Conservation (phyloP, 2,113 vertebrate species). For the Lycocorax pyrrhopterus region DNA sequence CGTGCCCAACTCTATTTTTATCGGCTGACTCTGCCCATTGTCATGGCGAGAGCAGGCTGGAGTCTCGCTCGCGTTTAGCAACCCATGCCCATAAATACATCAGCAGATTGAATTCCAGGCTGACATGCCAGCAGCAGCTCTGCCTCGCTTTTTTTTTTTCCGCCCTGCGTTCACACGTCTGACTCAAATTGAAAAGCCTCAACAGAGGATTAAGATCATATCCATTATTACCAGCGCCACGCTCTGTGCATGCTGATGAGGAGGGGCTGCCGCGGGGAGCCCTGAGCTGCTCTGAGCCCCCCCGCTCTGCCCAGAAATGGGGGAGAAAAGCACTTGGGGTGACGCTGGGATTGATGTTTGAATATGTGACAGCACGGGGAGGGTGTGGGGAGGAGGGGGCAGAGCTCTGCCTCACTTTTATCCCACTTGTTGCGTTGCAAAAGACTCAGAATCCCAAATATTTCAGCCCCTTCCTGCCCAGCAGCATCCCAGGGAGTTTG, state of each 20-base stretch:
- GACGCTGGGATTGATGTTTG: fast-evolving
- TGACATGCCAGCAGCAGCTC: not conserved
- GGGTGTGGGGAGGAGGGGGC: not conserved
- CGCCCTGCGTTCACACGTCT: not conserved
- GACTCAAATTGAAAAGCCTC: slow-evolving; percentile 51
- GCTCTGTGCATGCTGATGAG: slow-evolving; percentile 7
- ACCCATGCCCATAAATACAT: slow-evolving; percentile 49
- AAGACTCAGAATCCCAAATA: not conserved
- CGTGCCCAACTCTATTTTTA: slow-evolving; percentile 38
- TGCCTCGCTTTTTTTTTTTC: not conserved
- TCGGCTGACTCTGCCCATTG: slow-evolving; percentile 40
- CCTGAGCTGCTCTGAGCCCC: not conserved
- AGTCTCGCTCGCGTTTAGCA: slow-evolving; percentile 8
- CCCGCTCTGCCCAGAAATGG: fast-evolving
- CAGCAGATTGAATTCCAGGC: slow-evolving; percentile 24
- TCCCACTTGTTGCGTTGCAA: not conserved
- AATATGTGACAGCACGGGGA: fast-evolving
- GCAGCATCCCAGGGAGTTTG: not conserved
- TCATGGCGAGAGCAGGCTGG: slow-evolving; percentile 35
- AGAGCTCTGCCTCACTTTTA: not conserved
- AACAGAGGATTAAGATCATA: not conserved
- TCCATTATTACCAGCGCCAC: not conserved
- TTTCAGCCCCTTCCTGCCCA: not conserved
- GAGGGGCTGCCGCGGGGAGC: not conserved
- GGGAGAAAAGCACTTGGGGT: not conserved